Evolutionary conservation across 1,140 invertebrate species (phyloP), one percentile per base, ranked within the genome.

Genomic region (Hirudo medicinalis): DNA sequence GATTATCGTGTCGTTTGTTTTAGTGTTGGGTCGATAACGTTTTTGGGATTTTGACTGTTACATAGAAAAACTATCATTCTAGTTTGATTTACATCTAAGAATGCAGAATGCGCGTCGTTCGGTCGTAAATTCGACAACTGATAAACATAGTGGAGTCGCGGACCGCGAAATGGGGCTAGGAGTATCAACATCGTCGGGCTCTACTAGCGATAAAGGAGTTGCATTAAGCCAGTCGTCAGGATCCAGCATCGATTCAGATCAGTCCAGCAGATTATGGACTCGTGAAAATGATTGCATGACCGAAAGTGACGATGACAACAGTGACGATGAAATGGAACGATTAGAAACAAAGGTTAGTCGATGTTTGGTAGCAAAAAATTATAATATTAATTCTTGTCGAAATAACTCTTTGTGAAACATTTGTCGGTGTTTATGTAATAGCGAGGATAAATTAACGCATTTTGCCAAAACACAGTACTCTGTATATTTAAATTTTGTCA

Each of bases 21-120:
- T 63, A 25, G 29, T 63, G 19, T 32, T 32, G 22, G 57, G 22
- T n/a, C 19, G 6, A 22, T 63, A 25, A 32, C 57, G 57, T 32
- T 22, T 63, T 63, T 63, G 22, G 29, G 19, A 25, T 63, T 25
- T 63, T 49, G 43, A 49, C 43, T 49, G 43, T 49, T 17, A 49
- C 43, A 63, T 32, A 22, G 57, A 63, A 25, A 63, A 63, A 25
- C 29, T 22, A 63, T 15, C 22, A 63, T 63, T 63, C 29, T 63
- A 63, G 22, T 25, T 22, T 63, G 22, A 63, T 63, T 63, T 63
- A 63, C 29, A 63, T 11, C 29, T 63, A 63, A 63, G 57, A 32
- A 63, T 63, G 57, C 57, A 63, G 57, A 63, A 63, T 63, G 57
- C 57, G 57, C 22, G 29, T 63, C 57, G 57, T 63, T 22, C 57